A percentile compares a stretch with the other conserved stretches of the same genome.
Conservation (phyloP, 2,797 vertebrate species). For the Falco novaeseelandiae region DNA sequence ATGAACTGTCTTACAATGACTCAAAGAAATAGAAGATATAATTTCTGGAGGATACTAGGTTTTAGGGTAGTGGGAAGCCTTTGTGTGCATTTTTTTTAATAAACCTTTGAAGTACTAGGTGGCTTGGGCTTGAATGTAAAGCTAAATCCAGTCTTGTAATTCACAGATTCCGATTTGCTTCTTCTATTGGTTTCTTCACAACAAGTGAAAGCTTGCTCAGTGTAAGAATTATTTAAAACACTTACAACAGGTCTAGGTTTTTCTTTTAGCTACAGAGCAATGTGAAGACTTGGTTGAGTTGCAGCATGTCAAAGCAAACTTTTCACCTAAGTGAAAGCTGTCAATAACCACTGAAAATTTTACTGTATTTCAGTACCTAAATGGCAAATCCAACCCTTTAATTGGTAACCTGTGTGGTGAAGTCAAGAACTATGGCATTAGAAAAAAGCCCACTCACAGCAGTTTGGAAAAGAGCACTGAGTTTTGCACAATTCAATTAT, state of each 20-base stretch:
- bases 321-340: neutral
- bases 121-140: neutral
- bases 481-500: neutral
- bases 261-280: neutral
- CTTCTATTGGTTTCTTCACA: neutral
- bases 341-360: neutral
- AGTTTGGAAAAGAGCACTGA: neutral
- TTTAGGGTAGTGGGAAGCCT: neutral
- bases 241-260: neutral
- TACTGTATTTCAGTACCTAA: neutral
- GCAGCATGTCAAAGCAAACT: neutral
- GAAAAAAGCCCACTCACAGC: rapidly evolving
- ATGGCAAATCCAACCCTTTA: neutral
- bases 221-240: neutral
- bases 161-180: neutral
- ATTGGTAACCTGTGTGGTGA: neutral
- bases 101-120: neutral
- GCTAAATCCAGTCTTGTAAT: neutral
- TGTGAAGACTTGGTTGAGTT: neutral
- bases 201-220: neutral
- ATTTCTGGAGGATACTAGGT: neutral
- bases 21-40: neutral
- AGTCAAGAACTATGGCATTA: neutral
- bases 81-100: neutral
- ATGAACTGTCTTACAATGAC: neutral